These are phyloP conservation scores for Lysandra coridon DNA, from an alignment of 2,888 invertebrate species.

Conservation along the genomic window DNA sequence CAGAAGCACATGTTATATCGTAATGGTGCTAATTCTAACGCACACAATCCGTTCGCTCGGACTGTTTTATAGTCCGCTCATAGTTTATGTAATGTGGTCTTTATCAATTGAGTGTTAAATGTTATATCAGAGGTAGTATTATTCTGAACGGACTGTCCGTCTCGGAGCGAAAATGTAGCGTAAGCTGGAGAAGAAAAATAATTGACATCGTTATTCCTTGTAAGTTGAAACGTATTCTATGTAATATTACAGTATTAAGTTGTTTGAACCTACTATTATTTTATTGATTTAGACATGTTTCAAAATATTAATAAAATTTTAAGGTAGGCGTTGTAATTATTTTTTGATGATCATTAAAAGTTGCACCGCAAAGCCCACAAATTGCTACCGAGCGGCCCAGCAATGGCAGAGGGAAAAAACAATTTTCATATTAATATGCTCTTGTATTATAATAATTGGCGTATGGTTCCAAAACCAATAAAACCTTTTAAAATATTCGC, in stretches of 20 bases:
- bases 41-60: conserved; percentile 31
- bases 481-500: not conserved
- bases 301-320: not conserved
- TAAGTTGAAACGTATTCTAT: not conserved
- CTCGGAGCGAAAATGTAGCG: not conserved
- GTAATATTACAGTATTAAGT: not conserved
- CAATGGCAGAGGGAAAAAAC: not conserved
- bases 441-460: not conserved
- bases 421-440: not conserved
- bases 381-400: not conserved
- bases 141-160: not conserved
- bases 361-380: not conserved
- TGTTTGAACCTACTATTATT: not conserved
- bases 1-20: conserved; percentile 34
- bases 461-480: conserved; percentile 3
- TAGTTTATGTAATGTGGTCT: not conserved
- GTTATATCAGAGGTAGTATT: not conserved
- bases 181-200: not conserved
- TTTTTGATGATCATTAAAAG: not conserved
- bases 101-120: not conserved
- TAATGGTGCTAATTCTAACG: conserved; percentile 30
- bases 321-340: not conserved
- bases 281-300: not conserved
- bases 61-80: not conserved
- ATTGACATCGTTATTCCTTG: conserved; percentile 17